Evolutionary conservation across 2,113 vertebrate species (phyloP), one percentile per base, ranked within the genome.

Genomic region (Alexandromys fortis): DNA sequence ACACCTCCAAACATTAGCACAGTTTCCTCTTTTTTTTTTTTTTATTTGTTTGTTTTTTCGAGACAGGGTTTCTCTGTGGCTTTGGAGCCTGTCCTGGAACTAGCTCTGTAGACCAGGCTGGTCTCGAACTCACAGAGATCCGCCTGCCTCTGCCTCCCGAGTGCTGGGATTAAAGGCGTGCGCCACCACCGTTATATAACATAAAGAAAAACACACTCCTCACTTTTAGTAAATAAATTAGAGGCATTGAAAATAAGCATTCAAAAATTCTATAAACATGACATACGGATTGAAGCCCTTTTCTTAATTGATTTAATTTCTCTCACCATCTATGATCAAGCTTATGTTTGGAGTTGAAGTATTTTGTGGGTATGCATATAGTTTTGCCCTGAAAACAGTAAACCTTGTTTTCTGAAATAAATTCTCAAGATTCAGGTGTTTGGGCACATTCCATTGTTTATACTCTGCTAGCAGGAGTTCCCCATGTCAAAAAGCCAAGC

Each of bases 361-460:
- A 77, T 67, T 67, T 38, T 17, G 42, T 77, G 19, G 2, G 9
- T 49, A 90, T 72, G 38, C 7, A 33, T 14, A 30, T 33, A 33
- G 7, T 0, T 92, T 92, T 22, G 65, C 30, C 28, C 6, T 89
- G 4, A 95, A 91, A 94, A 26, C 21, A 86, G 55, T 1, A 14
- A 73, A 83, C 9, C 76, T 87, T 70, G 35, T 85, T 24, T 24
- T 19, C 42, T 45, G 63, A 91, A 24, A 91, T 6, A 58, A 83
- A 87, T 88, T 89, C 24, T 94, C 17, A 61, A 96, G 97, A 67
- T 86, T 76, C 33, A 91, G 26, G 2, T 90, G 42, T 90, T 90
- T 47, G 75, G 16, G 21, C 83, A 12, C 42, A 89, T 96, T 92
- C 87, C n/a, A n/a, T 81, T 93, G 58, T 96, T 92, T 79, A 92